Conservation (phyloP, 2,113 vertebrate genomes). For the Callipepla californica region DNA sequence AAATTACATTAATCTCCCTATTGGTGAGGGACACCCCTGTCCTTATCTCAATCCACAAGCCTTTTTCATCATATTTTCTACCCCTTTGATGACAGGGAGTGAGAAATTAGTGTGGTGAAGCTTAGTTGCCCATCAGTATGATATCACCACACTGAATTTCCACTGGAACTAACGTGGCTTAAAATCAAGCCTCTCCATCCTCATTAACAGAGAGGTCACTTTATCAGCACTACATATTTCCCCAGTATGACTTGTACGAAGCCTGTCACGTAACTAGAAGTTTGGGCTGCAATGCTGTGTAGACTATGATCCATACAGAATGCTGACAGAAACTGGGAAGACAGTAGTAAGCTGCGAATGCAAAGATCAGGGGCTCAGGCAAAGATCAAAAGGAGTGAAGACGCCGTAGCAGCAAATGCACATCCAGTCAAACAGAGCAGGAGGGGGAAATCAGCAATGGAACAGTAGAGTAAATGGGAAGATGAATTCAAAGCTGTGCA, state of each 20-base stretch:
- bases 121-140: background rate
- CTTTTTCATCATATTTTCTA: background rate
- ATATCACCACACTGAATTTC: background rate
- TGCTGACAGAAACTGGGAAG: background rate
- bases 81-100: background rate
- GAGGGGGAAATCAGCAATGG: background rate
- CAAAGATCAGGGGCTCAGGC: background rate
- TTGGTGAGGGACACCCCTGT: background rate
- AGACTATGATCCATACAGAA: background rate
- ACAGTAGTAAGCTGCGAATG: accelerated
- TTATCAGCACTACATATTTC: background rate
- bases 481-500: background rate
- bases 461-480: background rate
- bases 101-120: background rate
- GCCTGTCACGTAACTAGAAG: background rate
- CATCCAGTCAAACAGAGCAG: background rate
- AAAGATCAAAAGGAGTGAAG: background rate
- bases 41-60: background rate
- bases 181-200: background rate
- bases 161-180: background rate
- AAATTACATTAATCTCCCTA: background rate
- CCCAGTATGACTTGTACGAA: background rate
- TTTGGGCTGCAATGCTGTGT: accelerated
- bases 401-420: accelerated
- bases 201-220: background rate